These are phyloP conservation scores for Carapus acus DNA, from an alignment of 2,797 vertebrate genomes.

Conservation along the genomic window DNA sequence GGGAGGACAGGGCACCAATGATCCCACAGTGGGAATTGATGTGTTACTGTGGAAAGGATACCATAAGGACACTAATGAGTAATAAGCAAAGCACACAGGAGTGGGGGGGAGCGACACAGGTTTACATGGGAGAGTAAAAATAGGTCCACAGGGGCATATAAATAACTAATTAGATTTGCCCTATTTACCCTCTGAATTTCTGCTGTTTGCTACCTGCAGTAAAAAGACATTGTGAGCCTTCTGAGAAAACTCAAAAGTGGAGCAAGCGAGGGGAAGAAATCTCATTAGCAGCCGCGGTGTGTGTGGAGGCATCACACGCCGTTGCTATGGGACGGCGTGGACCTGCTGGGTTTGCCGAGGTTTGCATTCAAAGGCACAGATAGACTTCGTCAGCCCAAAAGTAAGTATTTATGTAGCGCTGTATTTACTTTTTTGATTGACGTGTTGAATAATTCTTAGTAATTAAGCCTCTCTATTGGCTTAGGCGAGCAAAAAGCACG, in stretches of 20 bases:
- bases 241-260: not conserved
- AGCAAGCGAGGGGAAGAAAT: too few relatives aligned
- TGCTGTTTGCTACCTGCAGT: not conserved
- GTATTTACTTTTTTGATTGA: too few relatives aligned
- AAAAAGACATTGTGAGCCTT: not conserved
- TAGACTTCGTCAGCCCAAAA: too few relatives aligned
- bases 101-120: not conserved
- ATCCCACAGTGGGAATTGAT: conserved; percentile 13
- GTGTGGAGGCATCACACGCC: too few relatives aligned
- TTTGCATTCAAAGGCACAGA: too few relatives aligned
- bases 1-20: conserved; percentile 12
- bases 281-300: too few relatives aligned
- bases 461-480: too few relatives aligned
- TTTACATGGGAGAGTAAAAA: conserved; percentile 4
- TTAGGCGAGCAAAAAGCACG: too few relatives aligned
- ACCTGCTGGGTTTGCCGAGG: too few relatives aligned
- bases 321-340: too few relatives aligned
- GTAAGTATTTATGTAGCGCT: too few relatives aligned
- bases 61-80: conserved; percentile 6
- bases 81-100: conserved; percentile 9
- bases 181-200: conserved; percentile 10
- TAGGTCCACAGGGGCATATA: not conserved
- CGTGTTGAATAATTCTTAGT: too few relatives aligned
- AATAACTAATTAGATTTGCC: not conserved
- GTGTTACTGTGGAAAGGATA: not conserved